These are phyloP conservation scores for Apolygus lucorum DNA, from an alignment of 1,140 invertebrate species.

Conservation along the genomic window DNA sequence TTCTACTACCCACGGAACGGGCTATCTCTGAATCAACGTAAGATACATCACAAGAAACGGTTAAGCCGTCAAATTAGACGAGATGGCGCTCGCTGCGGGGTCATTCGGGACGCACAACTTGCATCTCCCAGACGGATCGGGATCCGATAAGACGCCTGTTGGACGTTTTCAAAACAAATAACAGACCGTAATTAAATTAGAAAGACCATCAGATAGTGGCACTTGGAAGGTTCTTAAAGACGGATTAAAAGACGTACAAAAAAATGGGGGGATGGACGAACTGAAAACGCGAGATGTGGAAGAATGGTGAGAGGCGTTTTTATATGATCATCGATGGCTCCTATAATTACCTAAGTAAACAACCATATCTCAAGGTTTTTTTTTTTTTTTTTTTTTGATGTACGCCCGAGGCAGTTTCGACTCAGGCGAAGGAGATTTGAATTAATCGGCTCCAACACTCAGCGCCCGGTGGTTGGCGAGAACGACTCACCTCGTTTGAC, in stretches of 20 bases:
- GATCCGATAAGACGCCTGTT: not conserved
- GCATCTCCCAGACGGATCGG: not conserved
- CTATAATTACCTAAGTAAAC: constrained; percentile 15
- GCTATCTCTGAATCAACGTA: no score
- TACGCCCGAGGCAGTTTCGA: not conserved
- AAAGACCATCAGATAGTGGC: not conserved
- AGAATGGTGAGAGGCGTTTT: not conserved
- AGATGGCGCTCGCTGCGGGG: not conserved
- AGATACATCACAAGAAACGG: not conserved
- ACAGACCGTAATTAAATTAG: constrained; percentile 7
- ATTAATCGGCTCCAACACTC: not conserved
- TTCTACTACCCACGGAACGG: no score
- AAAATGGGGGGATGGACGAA: not conserved
- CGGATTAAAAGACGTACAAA: not conserved
- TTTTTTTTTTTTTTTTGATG: not conserved
- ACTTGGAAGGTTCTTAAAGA: not conserved
- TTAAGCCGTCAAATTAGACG: not conserved
- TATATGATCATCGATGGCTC: constrained; percentile 2
- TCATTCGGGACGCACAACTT: not conserved
- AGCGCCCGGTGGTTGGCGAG: not conserved
- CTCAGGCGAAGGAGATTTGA: not conserved
- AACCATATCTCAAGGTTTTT: not conserved
- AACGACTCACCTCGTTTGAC: no score
- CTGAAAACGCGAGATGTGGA: not conserved
- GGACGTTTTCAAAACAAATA: not conserved